Base-by-base conservation (phyloP, 2,888 invertebrate genomes). In the Parochlus steinenii region DNA sequence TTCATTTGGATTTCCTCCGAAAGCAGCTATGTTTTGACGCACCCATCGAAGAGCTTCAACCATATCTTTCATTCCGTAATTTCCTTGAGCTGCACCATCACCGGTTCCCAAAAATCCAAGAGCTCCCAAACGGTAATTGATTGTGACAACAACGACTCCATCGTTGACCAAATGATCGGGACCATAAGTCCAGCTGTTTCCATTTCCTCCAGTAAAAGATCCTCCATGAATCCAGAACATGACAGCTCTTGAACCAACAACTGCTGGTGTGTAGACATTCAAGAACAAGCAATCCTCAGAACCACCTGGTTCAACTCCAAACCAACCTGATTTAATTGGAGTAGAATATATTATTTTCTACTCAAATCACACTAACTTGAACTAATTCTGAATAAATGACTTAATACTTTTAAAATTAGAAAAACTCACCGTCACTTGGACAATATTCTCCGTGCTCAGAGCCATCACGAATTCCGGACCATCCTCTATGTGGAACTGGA, bases 31-130 rank as follows among this genome's bases (percentile, higher is more conserved):
- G 49, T 78, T 73, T 32, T 65, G 55, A 40, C 67, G 65, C 1
- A 78, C 53, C 75, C 76, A 79, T 44, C 64, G 63, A 17, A 79
- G 54, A 0, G 75, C 77, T 41, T 71, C 57, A 17, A 63, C 59
- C 55, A 77, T 77, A 57, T 79, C 79, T 47, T 74, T 77, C 15
- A 79, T 47, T 1, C 78, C 78, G 45, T 66, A 67, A 51, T 79
- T 79, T 8, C 79, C 78, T 1, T 77, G 73, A 1, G 72, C 60
- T 2, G 64, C 48, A 7, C 67, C 64, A 45, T 77, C 74, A 24
- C 71, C 75, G 0, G 77, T 76, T 46, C 74, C 74, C 6, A 78
- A 55, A 52, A 80, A 77, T 38, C 79, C 78, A 74, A 47, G n/a
- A 37, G 44, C 24, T 14, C 38, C 38, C 2, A 42, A 20, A 20